phyloP scores from a whole-genome alignment of 2,888 invertebrate genomes.

The Cosmorhoe ocellata region DNA sequence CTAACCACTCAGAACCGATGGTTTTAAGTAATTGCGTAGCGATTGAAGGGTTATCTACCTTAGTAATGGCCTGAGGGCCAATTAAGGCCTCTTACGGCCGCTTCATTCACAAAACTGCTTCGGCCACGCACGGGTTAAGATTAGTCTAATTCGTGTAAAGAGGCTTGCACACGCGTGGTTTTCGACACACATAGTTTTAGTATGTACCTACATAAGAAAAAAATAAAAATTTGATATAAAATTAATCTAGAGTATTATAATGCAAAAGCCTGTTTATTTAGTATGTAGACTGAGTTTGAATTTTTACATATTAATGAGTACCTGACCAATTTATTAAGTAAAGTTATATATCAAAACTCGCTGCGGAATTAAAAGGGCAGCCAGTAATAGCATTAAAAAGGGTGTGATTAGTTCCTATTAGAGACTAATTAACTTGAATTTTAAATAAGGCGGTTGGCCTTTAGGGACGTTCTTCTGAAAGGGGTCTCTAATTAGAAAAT shows the following conservation, averaged over 20 bases:
- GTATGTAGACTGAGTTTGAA: too few species aligned
- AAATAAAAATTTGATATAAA: too few species aligned
- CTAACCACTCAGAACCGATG: constrained; percentile 17
- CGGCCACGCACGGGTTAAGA: constrained; percentile 57
- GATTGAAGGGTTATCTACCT: constrained; percentile 47
- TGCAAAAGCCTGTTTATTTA: too few species aligned
- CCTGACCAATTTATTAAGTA: too few species aligned
- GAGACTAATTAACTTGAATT: background rate
- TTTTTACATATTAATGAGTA: too few species aligned
- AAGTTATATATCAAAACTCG: too few species aligned
- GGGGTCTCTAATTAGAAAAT: constrained; percentile 2
- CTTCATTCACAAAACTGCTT: constrained; percentile 72
- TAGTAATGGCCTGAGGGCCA: constrained; percentile 57
- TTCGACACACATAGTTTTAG: background rate
- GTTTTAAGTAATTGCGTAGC: constrained; percentile 20
- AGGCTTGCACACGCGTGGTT: constrained; percentile 29
- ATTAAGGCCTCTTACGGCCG: constrained; percentile 66
- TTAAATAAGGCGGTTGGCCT: background rate
- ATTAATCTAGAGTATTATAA: too few species aligned
- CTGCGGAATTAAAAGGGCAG: background rate
- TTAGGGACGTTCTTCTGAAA: background rate
- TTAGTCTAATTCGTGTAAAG: constrained; percentile 48
- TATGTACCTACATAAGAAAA: too few species aligned
- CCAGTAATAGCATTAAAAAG: background rate
- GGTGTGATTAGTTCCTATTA: constrained; percentile 2